Percentiles rank a stretch among this genome's conserved stretches.
These are phyloP conservation scores for Mugil cephalus DNA, from an alignment of 2,113 vertebrate species.

Conservation along the genomic window DNA sequence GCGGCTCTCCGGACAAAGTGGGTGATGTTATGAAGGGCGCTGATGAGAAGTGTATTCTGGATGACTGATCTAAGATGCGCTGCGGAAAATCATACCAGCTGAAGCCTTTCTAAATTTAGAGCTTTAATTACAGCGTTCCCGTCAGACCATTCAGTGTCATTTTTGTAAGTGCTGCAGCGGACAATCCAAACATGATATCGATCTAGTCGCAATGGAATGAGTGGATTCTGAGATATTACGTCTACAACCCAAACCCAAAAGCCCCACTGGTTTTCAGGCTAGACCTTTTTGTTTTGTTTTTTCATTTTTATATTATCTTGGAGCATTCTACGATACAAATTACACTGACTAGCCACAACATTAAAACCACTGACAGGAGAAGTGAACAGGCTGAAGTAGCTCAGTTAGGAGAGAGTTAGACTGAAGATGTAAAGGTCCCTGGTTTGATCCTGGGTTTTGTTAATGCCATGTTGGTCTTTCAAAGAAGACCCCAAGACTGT, in stretches of 20 bases:
- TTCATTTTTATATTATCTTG: neutral
- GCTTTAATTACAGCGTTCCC: constrained; percentile 62
- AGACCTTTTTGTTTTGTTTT: neutral
- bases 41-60: constrained; percentile 34
- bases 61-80: constrained; percentile 22
- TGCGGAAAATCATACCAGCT: constrained; percentile 37
- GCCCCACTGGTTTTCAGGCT: neutral
- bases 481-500: no score
- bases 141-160: constrained; percentile 35
- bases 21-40: neutral
- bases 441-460: no score
- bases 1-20: constrained; percentile 10
- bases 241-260: constrained; percentile 7
- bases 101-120: constrained; percentile 64
- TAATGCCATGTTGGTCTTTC: no score
- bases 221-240: constrained; percentile 41
- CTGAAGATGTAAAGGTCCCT: no score
- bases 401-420: no score
- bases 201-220: constrained; percentile 34
- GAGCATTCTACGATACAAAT: no score
- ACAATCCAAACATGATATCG: constrained; percentile 32
- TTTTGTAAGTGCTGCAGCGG: constrained; percentile 58
- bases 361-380: no score
- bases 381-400: no score
- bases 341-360: no score